Percentiles rank a stretch among this genome's conserved stretches.
Conservation (phyloP, 2,888 invertebrate species). For the Rotaria macrura region DNA sequence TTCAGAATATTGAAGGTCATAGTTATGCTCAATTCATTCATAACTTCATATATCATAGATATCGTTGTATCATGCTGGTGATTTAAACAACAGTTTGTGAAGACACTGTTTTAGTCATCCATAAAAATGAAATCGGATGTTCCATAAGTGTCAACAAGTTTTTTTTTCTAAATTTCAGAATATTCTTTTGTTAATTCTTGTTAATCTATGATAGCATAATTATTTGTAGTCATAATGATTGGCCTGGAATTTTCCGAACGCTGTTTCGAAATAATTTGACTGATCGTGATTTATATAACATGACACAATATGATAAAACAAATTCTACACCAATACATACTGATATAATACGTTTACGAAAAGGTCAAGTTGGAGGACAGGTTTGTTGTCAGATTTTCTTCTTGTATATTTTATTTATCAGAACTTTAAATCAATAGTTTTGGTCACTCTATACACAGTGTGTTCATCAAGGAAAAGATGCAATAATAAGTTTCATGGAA, state of each 20-base stretch:
- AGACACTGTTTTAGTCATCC: too few relatives aligned
- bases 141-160: too few relatives aligned
- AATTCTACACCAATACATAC: slow-evolving; percentile 59
- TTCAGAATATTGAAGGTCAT: too few relatives aligned
- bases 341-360: slow-evolving; percentile 70
- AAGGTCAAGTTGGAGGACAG: slow-evolving; percentile 71
- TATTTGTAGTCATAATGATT: slow-evolving; percentile 23
- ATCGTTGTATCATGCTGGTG: too few relatives aligned
- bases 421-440: slow-evolving; percentile 54
- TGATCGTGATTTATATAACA: slow-evolving; percentile 23
- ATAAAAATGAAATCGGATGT: too few relatives aligned
- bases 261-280: slow-evolving; percentile 22
- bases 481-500: slow-evolving; percentile 70
- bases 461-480: slow-evolving; percentile 69
- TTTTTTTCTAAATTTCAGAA: too few relatives aligned
- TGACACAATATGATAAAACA: not conserved
- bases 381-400: not conserved
- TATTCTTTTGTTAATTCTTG: too few relatives aligned
- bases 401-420: not conserved
- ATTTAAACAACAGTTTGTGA: too few relatives aligned
- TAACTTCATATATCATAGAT: too few relatives aligned
- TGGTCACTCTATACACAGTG: slow-evolving; percentile 76
- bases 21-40: too few relatives aligned
- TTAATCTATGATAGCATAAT: too few relatives aligned
- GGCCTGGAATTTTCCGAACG: slow-evolving; percentile 16